Percentiles rank a stretch among this genome's conserved stretches.
phyloP scores from a whole-genome alignment of 2,888 invertebrate species.

The Lepidonotus clava region DNA sequence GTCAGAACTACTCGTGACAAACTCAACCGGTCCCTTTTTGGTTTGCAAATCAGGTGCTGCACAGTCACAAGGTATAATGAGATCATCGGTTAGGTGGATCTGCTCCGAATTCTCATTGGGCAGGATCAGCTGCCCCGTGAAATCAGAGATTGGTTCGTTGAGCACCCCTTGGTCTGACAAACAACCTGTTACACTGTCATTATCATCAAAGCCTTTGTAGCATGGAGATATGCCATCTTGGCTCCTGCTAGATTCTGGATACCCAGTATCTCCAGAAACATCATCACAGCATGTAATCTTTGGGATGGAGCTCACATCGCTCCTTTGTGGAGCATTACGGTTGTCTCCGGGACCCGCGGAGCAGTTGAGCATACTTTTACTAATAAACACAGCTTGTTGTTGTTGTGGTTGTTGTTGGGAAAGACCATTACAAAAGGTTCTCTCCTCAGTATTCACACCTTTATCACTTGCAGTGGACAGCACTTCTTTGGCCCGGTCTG shows the following conservation, averaged over 20 bases:
- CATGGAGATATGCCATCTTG: background rate
- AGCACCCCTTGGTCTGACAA: background rate
- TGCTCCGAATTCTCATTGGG: background rate
- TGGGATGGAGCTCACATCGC: background rate
- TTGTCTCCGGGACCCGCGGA: background rate
- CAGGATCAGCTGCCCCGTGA: background rate
- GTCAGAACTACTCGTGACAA: too few relatives aligned
- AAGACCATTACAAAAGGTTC: too few relatives aligned
- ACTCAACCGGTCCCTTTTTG: background rate
- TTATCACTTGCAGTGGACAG: background rate
- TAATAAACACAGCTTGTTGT: too few relatives aligned
- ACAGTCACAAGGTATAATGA: slow-evolving; percentile 30
- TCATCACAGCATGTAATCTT: slow-evolving; percentile 10
- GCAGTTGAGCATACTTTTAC: slow-evolving; percentile 13
- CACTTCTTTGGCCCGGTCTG: background rate
- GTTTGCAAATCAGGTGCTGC: background rate
- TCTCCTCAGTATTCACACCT: background rate
- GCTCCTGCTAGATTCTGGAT: background rate
- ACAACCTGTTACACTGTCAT: background rate
- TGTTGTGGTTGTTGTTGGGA: too few relatives aligned
- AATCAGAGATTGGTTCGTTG: background rate
- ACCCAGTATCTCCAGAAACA: background rate
- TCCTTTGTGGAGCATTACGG: background rate
- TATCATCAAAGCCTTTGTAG: background rate
- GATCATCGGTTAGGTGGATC: slow-evolving; percentile 8